A percentile compares a stretch with the other conserved stretches of the same genome.
phyloP scores from a whole-genome alignment of 2,113 vertebrate genomes.

The Antigone vipio region DNA sequence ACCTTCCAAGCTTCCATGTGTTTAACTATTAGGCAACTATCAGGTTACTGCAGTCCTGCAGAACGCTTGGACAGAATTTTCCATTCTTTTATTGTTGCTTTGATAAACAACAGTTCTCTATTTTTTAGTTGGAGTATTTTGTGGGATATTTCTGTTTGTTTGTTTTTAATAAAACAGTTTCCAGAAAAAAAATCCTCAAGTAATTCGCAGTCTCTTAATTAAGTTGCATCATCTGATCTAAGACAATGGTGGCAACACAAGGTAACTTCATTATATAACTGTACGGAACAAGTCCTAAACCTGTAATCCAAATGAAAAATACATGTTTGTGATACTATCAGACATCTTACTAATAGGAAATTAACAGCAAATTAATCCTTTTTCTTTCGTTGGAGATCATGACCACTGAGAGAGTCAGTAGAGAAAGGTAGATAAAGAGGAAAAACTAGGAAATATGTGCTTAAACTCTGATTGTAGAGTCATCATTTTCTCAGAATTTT shows the following conservation, averaged over 20 bases:
- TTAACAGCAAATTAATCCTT: neutral
- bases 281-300: neutral
- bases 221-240: neutral
- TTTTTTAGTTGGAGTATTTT: neutral
- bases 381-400: neutral
- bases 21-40: neutral
- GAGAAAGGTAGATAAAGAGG: neutral
- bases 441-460: neutral
- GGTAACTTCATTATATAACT: neutral
- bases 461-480: neutral
- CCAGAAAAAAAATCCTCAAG: neutral
- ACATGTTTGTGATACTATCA: neutral
- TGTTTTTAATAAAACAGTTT: neutral
- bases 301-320: neutral
- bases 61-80: neutral
- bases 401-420: neutral
- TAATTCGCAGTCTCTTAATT: neutral
- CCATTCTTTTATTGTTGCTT: neutral
- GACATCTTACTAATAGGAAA: neutral
- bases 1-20: neutral
- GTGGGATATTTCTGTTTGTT: too few species aligned
- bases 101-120: neutral
- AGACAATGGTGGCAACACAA: neutral
- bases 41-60: neutral
- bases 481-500: neutral